Evolutionary conservation across 2,888 invertebrate genomes (phyloP).

Genomic region (Zele albiditarsus): DNA sequence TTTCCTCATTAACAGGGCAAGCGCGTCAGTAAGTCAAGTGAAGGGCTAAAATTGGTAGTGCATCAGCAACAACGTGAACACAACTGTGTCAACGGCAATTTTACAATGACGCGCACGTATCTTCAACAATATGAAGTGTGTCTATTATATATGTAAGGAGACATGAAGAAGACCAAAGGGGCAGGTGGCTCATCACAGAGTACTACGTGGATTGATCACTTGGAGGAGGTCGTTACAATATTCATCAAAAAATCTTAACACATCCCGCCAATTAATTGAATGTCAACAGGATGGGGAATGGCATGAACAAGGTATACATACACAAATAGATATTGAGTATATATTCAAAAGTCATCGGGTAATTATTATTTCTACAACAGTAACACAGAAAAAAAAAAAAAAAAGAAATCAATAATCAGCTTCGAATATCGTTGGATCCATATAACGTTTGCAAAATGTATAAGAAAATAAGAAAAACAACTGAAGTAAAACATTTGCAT

Average conservation of each 20-base stretch:
- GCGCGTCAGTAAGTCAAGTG: constrained; percentile 9
- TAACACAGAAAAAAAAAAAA: neutral
- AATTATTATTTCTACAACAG: neutral
- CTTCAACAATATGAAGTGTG: constrained; percentile 23
- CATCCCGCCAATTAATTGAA: constrained; percentile 6
- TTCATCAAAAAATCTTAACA: constrained; percentile 18
- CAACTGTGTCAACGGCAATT: constrained; percentile 3
- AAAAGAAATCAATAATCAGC: neutral
- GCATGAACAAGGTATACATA: constrained; percentile 87
- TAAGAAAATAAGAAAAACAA: neutral
- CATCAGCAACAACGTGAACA: constrained; percentile 4
- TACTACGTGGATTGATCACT: constrained; percentile 37
- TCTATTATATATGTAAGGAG: constrained; percentile 16
- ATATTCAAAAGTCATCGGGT: constrained; percentile 33
- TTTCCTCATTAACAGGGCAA: constrained; percentile 10
- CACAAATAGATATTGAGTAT: constrained; percentile 15
- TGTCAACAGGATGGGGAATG: constrained; percentile 84
- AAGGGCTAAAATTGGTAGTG: constrained; percentile 8
- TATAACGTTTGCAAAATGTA: neutral
- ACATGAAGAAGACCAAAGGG: constrained; percentile 17
- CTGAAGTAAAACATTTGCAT: neutral
- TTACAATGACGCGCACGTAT: constrained; percentile 1
- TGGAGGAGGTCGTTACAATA: constrained; percentile 28
- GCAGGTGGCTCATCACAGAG: constrained; percentile 28
- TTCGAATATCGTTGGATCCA: neutral